A percentile compares a stretch with the other conserved stretches of the same genome.
Conservation (phyloP, 2,888 invertebrate genomes). For the Melieria omissa region DNA sequence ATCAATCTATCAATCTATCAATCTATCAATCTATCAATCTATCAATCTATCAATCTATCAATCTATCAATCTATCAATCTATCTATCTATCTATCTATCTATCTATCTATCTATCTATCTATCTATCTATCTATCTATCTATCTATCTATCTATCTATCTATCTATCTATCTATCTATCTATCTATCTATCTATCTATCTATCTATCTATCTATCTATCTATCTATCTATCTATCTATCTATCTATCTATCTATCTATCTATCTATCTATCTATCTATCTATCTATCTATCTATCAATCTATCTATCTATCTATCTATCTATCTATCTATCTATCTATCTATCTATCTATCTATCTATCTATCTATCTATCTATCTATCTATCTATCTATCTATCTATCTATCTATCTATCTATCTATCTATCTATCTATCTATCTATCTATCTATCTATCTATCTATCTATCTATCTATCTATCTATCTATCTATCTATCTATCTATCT, state of each 20-base stretch:
- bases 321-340: too few species aligned
- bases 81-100: neutral
- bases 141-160: neutral
- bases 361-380: too few species aligned
- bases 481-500: too few species aligned
- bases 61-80: neutral
- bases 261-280: neutral
- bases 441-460: too few species aligned
- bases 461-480: too few species aligned
- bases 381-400: too few species aligned
- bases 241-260: constrained; percentile 1
- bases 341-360: too few species aligned
- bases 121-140: neutral
- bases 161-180: neutral
- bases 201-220: neutral
- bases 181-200: neutral
- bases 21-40: neutral
- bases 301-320: neutral
- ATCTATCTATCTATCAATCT: constrained; percentile 5
- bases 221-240: neutral
- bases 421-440: too few species aligned
- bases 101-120: neutral
- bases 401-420: too few species aligned
- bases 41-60: neutral
- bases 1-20: neutral